These are phyloP conservation scores for Melinaea marsaeus DNA, from an alignment of 2,888 invertebrate genomes.

Conservation along the genomic window DNA sequence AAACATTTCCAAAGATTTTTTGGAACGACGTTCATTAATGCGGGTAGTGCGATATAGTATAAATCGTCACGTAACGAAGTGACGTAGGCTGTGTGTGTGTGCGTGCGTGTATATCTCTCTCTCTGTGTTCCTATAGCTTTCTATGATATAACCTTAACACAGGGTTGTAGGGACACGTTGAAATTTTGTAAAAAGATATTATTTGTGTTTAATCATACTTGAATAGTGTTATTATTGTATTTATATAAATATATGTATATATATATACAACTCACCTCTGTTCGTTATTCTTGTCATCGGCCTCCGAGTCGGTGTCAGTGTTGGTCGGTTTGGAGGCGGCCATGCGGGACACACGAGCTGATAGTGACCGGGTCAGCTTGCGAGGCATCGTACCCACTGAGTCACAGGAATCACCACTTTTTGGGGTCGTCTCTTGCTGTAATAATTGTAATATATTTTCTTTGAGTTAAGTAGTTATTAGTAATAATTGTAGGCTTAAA, in stretches of 20 bases:
- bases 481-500: too few species aligned
- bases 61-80: too few species aligned
- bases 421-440: slow-evolving; percentile 50
- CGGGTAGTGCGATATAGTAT: too few species aligned
- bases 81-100: too few species aligned
- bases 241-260: slow-evolving; percentile 9
- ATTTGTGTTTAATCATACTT: slow-evolving; percentile 8
- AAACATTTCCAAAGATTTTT: too few species aligned
- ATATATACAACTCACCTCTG: slow-evolving; percentile 45
- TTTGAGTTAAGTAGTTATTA: too few species aligned
- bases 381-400: slow-evolving; percentile 69
- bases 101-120: too few species aligned
- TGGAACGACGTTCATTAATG: too few species aligned
- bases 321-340: slow-evolving; percentile 74
- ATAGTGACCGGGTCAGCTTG: slow-evolving; percentile 83
- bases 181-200: not conserved
- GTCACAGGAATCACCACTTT: slow-evolving; percentile 55
- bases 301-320: slow-evolving; percentile 83
- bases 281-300: slow-evolving; percentile 69
- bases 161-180: too few species aligned
- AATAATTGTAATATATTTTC: slow-evolving; percentile 21
- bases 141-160: too few species aligned
- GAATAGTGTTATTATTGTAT: too few species aligned
- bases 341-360: slow-evolving; percentile 82
- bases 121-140: too few species aligned